phyloP scores from a whole-genome alignment of 1,140 invertebrate species.

The Aphidius gifuensis region DNA sequence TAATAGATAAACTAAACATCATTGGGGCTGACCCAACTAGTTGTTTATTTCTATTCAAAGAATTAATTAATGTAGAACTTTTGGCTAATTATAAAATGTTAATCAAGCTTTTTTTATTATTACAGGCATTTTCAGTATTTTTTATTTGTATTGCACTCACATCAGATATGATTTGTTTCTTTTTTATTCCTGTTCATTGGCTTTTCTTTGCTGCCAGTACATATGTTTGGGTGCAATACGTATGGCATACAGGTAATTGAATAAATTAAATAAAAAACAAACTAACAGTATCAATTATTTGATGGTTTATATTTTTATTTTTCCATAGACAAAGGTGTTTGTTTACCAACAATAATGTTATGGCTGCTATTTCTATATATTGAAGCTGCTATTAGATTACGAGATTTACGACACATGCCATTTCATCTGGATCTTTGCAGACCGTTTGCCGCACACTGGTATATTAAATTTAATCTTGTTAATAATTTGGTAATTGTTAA shows the following conservation, averaged over 20 bases:
- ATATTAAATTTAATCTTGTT: constrained; percentile 42
- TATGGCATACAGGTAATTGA: constrained; percentile 92
- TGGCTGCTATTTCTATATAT: constrained; percentile 96
- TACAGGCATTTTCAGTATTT: constrained; percentile 96
- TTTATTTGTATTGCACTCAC: constrained; percentile 97
- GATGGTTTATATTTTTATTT: constrained; percentile 22
- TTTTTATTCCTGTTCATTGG: constrained; percentile 98
- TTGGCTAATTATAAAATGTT: not conserved
- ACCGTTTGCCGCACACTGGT: constrained; percentile 98
- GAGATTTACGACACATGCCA: constrained; percentile 82
- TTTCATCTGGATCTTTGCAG: constrained; percentile 92
- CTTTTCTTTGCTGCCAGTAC: constrained; percentile 97
- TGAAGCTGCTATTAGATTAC: constrained; percentile 84
- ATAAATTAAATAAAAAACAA: not conserved
- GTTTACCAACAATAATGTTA: constrained; percentile 89
- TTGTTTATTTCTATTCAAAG: constrained; percentile 19
- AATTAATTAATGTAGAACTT: constrained; percentile 5
- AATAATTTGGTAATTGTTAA: constrained; percentile 18
- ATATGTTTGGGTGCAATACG: constrained; percentile 98
- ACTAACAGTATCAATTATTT: not conserved
- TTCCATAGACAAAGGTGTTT: constrained; percentile 82
- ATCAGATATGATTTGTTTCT: constrained; percentile 98
- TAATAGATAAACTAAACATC: constrained; percentile 32
- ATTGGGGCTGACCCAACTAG: constrained; percentile 23
- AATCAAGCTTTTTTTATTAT: constrained; percentile 39